Evolutionary conservation across 2,888 invertebrate species (phyloP), one percentile per base, ranked within the genome.

Genomic region (Erebia palarica): DNA sequence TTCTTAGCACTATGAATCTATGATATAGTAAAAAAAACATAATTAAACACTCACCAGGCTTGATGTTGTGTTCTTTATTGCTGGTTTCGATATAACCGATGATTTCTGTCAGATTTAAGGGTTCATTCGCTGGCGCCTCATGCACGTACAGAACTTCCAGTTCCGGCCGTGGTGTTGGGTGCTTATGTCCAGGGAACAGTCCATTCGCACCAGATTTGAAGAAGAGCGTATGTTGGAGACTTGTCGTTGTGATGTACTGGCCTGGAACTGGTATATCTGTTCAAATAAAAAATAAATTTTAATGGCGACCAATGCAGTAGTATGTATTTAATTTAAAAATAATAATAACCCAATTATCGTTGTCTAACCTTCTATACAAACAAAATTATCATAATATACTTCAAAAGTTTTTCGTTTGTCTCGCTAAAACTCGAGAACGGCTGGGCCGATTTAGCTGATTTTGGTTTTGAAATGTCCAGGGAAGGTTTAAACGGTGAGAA

Each of bases 141-240:
- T n/a, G 27, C 18, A 36, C 61, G 13, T 49, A 53, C 8, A 59
- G 18, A 3, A 68, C 16, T 47, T 72, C 44, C 13, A 68, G 51
- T 47, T 72, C 44, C 13, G 69, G 55, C 9, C 14, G 18, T 0
- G 64, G 73, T 10, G 66, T 55, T 18, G 61, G 44, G 0, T 75
- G 66, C 70, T 75, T 73, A 10, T 78, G 72, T 63, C 75, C 60
- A 3, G 68, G 63, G 61, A 78, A 77, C 10, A 69, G 49, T 59
- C 77, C 51, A 70, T 78, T 64, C 49, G 73, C 57, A 65, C 69
- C 11, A 68, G 67, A 0, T 69, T 79, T 72, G 71, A 78, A 78
- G 77, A 82, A 91, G n/a, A 94, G 80, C 51, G 87, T 90, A 80
- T 94, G 94, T 72, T 94, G 92, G 0, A 95, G 87, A 68, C 88